Percentiles rank a stretch among this genome's conserved stretches.
Evolutionary conservation across 1,140 invertebrate genomes (phyloP).

Genomic region (Ridgeia piscesae): DNA sequence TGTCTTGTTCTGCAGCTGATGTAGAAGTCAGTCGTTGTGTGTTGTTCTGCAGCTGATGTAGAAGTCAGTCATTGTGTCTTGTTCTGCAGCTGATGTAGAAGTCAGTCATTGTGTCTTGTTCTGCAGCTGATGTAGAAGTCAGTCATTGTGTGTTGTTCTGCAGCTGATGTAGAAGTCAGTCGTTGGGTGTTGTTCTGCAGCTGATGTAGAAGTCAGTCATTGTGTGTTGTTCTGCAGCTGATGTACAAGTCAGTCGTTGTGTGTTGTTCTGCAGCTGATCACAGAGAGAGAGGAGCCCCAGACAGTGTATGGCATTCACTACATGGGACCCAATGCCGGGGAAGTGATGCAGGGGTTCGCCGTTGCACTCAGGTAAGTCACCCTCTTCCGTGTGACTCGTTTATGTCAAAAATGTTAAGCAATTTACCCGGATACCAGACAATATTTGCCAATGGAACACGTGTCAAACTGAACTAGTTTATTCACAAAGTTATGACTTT

Average conservation of each 20-base stretch:
- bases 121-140: no score
- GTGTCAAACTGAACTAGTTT: background rate
- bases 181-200: no score
- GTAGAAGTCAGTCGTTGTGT: no score
- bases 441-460: background rate
- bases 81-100: background rate
- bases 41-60: no score
- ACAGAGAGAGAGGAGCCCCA: conserved; percentile 18
- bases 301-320: conserved; percentile 85
- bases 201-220: no score
- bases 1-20: no score
- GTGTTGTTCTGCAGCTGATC: background rate
- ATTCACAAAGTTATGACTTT: background rate
- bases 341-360: conserved; percentile 96
- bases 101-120: background rate
- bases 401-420: background rate
- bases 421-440: background rate
- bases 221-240: background rate
- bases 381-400: conserved; percentile 11
- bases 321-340: conserved; percentile 90
- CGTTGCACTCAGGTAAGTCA: conserved; percentile 53
- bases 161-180: no score
- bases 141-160: background rate
- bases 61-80: no score
- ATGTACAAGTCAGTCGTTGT: background rate